These are phyloP conservation scores for Macropus fuliginosus DNA, from an alignment of 2,797 vertebrate genomes.

Conservation along the genomic window DNA sequence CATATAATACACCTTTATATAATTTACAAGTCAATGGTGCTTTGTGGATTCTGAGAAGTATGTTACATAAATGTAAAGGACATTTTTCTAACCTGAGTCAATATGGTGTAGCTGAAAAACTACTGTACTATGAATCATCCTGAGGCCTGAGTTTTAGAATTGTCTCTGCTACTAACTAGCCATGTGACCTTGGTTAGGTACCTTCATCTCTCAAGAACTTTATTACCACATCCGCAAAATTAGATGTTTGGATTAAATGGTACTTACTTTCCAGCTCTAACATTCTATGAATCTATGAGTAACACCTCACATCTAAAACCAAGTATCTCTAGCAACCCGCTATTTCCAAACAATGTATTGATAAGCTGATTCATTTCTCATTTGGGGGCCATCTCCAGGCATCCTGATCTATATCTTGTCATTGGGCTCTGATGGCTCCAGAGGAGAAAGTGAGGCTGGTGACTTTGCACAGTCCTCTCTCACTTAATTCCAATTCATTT, in stretches of 20 bases:
- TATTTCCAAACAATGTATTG: neutral
- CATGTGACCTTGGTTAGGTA: neutral
- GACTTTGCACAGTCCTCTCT: no score
- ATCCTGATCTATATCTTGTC: no score
- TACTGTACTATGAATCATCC: neutral
- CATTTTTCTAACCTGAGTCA: neutral
- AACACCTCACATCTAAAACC: neutral
- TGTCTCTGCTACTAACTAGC: neutral
- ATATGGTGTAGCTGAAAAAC: neutral
- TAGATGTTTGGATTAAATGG: neutral
- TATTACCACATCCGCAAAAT: neutral
- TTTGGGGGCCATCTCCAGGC: neutral
- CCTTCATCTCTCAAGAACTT: neutral
- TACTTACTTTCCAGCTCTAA: neutral
- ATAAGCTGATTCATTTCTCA: conserved; percentile 1
- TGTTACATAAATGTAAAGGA: neutral
- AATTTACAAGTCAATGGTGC: neutral
- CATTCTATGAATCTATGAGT: neutral
- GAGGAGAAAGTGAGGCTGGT: no score
- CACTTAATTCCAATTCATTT: no score
- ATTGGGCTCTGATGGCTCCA: no score
- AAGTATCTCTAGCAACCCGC: neutral
- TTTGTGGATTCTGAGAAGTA: neutral
- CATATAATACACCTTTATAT: neutral
- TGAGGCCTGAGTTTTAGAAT: neutral